These are phyloP conservation scores for Tipula confusa DNA, from an alignment of 2,888 invertebrate species.

Conservation along the genomic window DNA sequence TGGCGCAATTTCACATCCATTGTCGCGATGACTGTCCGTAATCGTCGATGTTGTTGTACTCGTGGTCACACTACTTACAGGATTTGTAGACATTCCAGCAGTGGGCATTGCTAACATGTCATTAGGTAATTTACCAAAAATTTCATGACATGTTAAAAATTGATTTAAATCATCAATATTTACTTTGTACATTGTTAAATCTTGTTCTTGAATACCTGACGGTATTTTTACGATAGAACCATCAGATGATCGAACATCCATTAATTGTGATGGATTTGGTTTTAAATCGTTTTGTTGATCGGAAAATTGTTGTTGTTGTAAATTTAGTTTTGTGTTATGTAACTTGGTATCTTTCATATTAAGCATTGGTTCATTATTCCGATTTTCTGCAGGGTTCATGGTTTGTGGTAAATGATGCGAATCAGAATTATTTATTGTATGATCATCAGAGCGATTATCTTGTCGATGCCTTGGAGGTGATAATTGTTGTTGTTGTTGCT, in stretches of 20 bases:
- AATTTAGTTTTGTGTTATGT: neutral
- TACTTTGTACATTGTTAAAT: conserved; percentile 42
- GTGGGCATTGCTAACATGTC: conserved; percentile 52
- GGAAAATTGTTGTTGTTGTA: neutral
- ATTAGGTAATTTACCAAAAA: conserved; percentile 64
- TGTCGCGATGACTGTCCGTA: conserved; percentile 35
- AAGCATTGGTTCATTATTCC: conserved; percentile 39
- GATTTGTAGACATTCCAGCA: conserved; percentile 48
- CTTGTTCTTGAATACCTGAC: conserved; percentile 52
- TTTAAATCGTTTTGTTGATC: conserved; percentile 5
- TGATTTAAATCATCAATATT: conserved; percentile 77
- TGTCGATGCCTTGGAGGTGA: neutral
- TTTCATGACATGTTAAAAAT: conserved; percentile 79
- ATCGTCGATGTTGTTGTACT: conserved; percentile 35
- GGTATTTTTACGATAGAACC: conserved; percentile 68
- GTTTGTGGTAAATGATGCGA: conserved; percentile 31
- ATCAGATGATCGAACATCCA: conserved; percentile 62
- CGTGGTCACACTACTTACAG: conserved; percentile 37
- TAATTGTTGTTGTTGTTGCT: neutral
- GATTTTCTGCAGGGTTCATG: conserved; percentile 39
- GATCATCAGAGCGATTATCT: neutral
- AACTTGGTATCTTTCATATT: conserved; percentile 29
- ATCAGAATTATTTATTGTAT: neutral
- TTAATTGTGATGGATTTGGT: conserved; percentile 42
- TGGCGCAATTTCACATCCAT: conserved; percentile 38